Evolutionary conservation across 2,797 vertebrate species (phyloP).

Genomic region (Tiaroga cobitis): DNA sequence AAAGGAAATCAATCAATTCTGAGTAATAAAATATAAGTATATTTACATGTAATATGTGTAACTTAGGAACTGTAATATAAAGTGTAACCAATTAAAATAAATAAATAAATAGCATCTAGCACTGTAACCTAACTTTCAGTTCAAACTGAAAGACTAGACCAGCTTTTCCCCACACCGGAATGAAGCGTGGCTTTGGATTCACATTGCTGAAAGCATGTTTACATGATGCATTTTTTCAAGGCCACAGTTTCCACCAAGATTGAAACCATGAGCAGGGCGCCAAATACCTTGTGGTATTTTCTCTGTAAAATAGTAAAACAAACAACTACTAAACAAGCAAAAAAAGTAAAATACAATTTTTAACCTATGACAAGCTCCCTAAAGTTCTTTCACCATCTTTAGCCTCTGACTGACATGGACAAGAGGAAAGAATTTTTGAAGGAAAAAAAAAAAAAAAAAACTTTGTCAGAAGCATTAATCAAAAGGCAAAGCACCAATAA

Average conservation of each 20-base stretch:
- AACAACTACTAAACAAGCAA: not conserved
- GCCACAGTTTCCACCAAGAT: slow-evolving; percentile 16
- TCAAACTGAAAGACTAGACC: not conserved
- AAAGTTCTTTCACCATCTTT: not conserved
- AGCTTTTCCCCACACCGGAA: not conserved
- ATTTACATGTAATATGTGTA: not conserved
- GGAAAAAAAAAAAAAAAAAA: not conserved
- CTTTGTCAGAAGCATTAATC: slow-evolving; percentile 30
- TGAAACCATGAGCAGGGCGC: not conserved
- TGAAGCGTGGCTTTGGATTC: not conserved
- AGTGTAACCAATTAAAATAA: not conserved
- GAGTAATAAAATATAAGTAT: not conserved
- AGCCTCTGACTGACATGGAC: not conserved
- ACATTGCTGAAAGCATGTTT: not conserved
- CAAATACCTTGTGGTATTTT: not conserved
- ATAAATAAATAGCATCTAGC: not conserved
- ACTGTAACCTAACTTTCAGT: not conserved
- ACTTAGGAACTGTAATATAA: no score
- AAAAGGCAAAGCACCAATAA: slow-evolving; percentile 43
- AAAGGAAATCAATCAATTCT: not conserved
- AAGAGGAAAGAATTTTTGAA: not conserved
- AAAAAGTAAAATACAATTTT: not conserved
- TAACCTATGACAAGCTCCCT: not conserved
- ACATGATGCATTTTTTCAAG: slow-evolving; percentile 31
- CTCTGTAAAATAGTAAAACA: not conserved